Evolutionary conservation across 1,140 invertebrate genomes (phyloP), one percentile per base, ranked within the genome.

Genomic region (Zelostemma sp.): DNA sequence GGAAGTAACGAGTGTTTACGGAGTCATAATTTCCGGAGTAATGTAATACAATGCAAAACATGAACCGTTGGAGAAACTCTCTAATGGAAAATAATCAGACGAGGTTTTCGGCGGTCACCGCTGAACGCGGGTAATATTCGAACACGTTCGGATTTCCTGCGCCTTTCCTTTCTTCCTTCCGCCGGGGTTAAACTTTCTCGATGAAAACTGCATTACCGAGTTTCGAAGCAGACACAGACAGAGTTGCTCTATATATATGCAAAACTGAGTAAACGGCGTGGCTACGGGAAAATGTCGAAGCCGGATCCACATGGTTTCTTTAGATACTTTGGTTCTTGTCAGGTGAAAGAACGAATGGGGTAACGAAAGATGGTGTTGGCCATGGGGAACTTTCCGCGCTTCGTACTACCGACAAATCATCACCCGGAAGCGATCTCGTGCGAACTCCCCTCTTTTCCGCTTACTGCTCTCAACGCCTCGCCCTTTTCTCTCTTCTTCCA

Each of bases 191-290:
- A 83, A 84, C 79, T 83, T 82, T 76, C 74, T 73, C 79, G 73
- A 83, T 82, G 78, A 82, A 83, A 84, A 82, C 78, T 79, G 68
- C 76, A 83, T 83, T 79, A 82, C 73, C 66, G 73, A 81, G 78
- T 80, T 77, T 63, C 61, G 50, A 60, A 72, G 53, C 65, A 58
- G 57, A n/a, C 47, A 60, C 50, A 47, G 21, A 15, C 25, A 19
- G 35, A 1, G 56, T 46, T 41, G 53, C n/a, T n/a, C n/a, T n/a
- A n/a, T n/a, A n/a, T n/a, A n/a, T n/a, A n/a, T 62, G 58, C 53
- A 64, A 56, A 66, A 55, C 68, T 66, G 47, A 67, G 53, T 68
- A 63, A 70, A 60, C 50, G 61, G 50, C 21, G 49, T 9, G 25
- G 47, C 14, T 25, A 16, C 33, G 55, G 69, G 68, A 72, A 76